These are phyloP conservation scores for Ennomos quercinarius DNA, from an alignment of 2,888 invertebrate genomes.

Conservation along the genomic window DNA sequence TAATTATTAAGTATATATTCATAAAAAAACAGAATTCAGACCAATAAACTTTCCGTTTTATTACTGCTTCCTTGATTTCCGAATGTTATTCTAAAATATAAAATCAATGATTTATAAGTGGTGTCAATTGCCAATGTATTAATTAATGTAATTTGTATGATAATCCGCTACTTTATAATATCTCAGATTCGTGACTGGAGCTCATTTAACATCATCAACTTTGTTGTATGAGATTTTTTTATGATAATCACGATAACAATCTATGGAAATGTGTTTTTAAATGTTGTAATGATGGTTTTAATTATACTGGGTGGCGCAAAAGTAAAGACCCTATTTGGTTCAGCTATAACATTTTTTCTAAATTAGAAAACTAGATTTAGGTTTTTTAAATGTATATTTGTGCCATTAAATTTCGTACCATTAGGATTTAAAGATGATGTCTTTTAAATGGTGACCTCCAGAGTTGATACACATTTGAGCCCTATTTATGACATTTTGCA, in stretches of 20 bases:
- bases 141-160: slow-evolving; percentile 55
- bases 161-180: slow-evolving; percentile 48
- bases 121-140: slow-evolving; percentile 54
- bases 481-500: too few relatives aligned
- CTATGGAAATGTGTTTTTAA: slow-evolving; percentile 9
- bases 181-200: slow-evolving; percentile 15
- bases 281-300: slow-evolving; percentile 9
- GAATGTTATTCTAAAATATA: slow-evolving; percentile 28
- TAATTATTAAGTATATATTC: too few relatives aligned
- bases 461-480: too few relatives aligned
- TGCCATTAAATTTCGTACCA: too few relatives aligned
- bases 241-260: slow-evolving; percentile 20
- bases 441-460: too few relatives aligned
- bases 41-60: slow-evolving; percentile 1
- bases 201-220: slow-evolving; percentile 20
- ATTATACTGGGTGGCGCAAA: too few relatives aligned
- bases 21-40: too few relatives aligned
- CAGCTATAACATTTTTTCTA: too few relatives aligned
- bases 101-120: slow-evolving; percentile 47
- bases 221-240: slow-evolving; percentile 18
- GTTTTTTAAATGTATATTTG: too few relatives aligned
- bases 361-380: too few relatives aligned
- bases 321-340: too few relatives aligned
- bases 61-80: slow-evolving; percentile 11
- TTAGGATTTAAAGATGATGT: too few relatives aligned